Evolutionary conservation across 2,888 invertebrate genomes (phyloP), one percentile per base, ranked within the genome.

Genomic region (Mantis religiosa): DNA sequence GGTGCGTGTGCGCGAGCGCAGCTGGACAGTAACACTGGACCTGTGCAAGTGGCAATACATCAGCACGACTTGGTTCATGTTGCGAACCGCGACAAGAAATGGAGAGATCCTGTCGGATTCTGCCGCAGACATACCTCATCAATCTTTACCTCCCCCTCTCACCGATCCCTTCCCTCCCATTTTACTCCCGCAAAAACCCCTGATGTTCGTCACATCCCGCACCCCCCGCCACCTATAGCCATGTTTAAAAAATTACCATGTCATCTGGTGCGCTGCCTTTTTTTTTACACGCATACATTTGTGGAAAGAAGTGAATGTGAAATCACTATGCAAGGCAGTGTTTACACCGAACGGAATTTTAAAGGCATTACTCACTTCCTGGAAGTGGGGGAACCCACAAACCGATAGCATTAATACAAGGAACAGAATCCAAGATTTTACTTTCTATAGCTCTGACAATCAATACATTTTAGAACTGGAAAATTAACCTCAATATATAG

Each of bases 191-290:
- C 47, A 85, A 20, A 85, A 54, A n/a, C 34, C 27, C n/a, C 85
- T 27, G 27, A 4, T 34, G 34, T 27, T 20, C 84, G 9, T 34
- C 84, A 84, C 34, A 84, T 27, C 84, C 41, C 15, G 25, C 54
- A n/a, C n/a, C 30, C 47, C 41, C 20, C 34, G 2, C 41, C 28
- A 85, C 54, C 28, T 27, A 41, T 41, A 34, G 41, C 28, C 30
- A 84, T 84, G 84, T 84, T 84, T 84, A 84, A 84, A 84, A 84
- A 84, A 84, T 84, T 85, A 85, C 47, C 85, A 54, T 47, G 85
- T 85, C 85, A 85, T 85, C n/a, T 28, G 41, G 54, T 20, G 54
- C 8, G 25, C 54, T 71, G 15, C 15, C 54, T 71, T 71, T 20
- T 54, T 47, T 54, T 25, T 71, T 71, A 20, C 25, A 71, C 20